Evolutionary conservation across 2,113 vertebrate genomes (phyloP).

Genomic region (Jaculus jaculus): DNA sequence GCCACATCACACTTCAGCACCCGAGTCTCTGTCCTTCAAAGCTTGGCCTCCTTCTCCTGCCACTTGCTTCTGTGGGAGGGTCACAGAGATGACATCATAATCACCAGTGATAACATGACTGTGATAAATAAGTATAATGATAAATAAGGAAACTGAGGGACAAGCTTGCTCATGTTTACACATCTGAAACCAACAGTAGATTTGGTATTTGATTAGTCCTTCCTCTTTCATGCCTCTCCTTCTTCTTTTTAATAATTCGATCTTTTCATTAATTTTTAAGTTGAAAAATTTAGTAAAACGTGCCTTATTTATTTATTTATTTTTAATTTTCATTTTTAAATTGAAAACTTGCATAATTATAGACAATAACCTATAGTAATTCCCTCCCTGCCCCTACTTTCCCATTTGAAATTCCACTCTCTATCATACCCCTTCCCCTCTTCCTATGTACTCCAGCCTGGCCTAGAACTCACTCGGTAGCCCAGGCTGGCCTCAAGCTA

Average conservation of each 20-base stretch:
- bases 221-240: not conserved
- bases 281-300: not conserved
- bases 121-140: not conserved
- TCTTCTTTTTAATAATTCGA: not conserved
- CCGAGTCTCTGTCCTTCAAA: not conserved
- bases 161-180: not conserved
- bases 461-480: not conserved
- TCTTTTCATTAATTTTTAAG: not conserved
- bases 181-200: not conserved
- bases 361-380: no score
- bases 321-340: no score
- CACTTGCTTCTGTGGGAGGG: not conserved
- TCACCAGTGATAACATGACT: not conserved
- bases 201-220: not conserved
- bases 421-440: no score
- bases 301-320: no score
- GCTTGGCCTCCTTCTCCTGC: constrained; percentile 39
- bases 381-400: no score
- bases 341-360: no score
- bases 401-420: no score
- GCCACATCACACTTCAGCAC: not conserved
- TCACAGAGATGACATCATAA: not conserved
- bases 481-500: not conserved
- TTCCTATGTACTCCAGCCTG: not conserved
- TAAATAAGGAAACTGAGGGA: not conserved